Conservation (phyloP, 2,888 invertebrate genomes). For the Crematogaster levior region DNA sequence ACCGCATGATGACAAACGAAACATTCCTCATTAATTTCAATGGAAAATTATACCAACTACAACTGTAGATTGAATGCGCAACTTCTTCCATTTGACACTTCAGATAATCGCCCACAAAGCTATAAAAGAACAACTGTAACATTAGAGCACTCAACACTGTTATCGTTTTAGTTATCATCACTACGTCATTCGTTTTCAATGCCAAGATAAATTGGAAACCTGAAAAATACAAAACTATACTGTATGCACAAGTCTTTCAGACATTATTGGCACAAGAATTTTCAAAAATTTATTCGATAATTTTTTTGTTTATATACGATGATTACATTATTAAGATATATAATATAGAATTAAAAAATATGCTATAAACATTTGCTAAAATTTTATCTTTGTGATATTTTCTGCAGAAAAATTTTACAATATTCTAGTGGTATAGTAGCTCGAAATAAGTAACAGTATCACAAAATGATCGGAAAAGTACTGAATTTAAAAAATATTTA, state of each 20-base stretch:
- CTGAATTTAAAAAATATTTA: background rate
- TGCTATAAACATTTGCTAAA: background rate
- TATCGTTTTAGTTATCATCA: background rate
- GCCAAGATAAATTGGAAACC: slow-evolving; percentile 40
- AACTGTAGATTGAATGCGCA: background rate
- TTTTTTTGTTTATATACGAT: too few relatives aligned
- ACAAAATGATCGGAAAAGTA: background rate
- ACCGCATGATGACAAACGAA: slow-evolving; percentile 70
- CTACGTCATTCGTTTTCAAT: background rate
- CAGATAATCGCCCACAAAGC: slow-evolving; percentile 23
- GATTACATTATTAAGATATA: background rate
- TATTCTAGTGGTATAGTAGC: background rate
- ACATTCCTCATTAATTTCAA: slow-evolving; percentile 60
- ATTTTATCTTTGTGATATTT: background rate
- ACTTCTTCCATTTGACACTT: slow-evolving; percentile 45
- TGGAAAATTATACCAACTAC: slow-evolving; percentile 65
- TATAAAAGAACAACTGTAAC: slow-evolving; percentile 8
- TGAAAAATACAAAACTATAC: background rate
- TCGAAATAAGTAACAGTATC: too few relatives aligned
- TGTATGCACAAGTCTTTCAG: background rate
- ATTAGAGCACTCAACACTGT: background rate
- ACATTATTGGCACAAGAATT: background rate
- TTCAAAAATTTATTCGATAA: background rate
- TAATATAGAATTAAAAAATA: background rate
- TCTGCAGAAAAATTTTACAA: background rate